Percentiles rank a stretch among this genome's conserved stretches.
These are phyloP conservation scores for Lophotriccus pileatus DNA, from an alignment of 2,797 vertebrate genomes.

Conservation along the genomic window DNA sequence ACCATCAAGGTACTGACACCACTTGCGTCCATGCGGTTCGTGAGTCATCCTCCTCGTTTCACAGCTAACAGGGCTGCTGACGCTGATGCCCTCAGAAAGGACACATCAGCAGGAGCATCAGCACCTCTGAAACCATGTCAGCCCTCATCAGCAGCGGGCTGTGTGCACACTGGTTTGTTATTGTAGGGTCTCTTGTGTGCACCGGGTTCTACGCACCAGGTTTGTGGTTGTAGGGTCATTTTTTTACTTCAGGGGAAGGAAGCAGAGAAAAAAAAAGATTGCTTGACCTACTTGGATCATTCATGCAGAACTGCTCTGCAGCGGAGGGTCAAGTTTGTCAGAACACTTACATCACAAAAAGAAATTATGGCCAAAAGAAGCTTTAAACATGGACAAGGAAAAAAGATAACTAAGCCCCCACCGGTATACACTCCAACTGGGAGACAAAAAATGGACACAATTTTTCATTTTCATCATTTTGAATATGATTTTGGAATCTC, in stretches of 20 bases:
- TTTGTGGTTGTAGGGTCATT: not conserved
- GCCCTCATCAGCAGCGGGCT: not conserved
- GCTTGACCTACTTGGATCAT: slow-evolving; percentile 6
- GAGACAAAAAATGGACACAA: not conserved
- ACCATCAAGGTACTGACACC: not conserved
- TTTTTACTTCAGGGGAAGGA: not conserved
- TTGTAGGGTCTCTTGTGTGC: not conserved
- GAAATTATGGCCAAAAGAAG: not conserved
- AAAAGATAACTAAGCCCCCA: not conserved
- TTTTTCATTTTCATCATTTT: too few relatives aligned
- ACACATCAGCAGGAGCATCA: not conserved
- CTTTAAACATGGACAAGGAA: not conserved
- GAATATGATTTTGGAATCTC: not conserved
- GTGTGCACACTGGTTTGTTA: not conserved
- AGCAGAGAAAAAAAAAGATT: not conserved
- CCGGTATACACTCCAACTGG: not conserved
- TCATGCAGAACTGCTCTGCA: slow-evolving; percentile 20
- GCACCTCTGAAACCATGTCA: not conserved
- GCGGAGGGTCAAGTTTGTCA: not conserved
- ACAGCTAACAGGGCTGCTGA: slow-evolving; percentile 28
- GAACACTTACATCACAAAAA: not conserved
- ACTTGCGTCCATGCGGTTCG: not conserved
- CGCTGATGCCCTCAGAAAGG: slow-evolving; percentile 4
- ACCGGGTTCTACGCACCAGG: rapidly evolving
- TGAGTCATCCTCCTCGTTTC: slow-evolving; percentile 24